phyloP scores from a whole-genome alignment of 2,888 invertebrate species.

The Xanthorhoe spadicearia region DNA sequence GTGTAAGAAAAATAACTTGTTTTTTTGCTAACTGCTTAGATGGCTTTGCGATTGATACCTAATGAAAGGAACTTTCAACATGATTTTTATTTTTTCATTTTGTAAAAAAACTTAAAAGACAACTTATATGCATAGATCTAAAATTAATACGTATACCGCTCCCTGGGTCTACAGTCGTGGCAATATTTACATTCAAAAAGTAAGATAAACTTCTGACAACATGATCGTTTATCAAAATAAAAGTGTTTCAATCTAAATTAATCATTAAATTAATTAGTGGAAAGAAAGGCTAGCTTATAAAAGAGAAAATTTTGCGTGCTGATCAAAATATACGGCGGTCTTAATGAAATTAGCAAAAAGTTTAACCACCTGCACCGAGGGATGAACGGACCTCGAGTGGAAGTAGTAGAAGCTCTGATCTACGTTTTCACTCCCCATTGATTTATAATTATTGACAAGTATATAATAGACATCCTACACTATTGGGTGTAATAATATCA shows the following conservation, averaged over 20 bases:
- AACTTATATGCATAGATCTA: too few species aligned
- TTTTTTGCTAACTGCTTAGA: not conserved
- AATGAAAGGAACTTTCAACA: not conserved
- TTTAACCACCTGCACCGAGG: conserved; percentile 74
- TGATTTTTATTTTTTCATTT: too few species aligned
- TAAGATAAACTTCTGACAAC: too few species aligned
- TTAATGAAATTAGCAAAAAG: conserved; percentile 74
- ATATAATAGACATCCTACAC: too few species aligned
- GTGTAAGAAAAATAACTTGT: not conserved
- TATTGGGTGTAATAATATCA: too few species aligned
- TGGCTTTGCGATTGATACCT: not conserved
- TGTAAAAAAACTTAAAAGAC: too few species aligned
- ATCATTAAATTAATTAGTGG: conserved; percentile 44
- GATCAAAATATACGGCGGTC: conserved; percentile 72
- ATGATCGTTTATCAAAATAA: conserved; percentile 9
- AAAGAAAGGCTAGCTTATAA: conserved; percentile 51
- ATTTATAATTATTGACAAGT: not conserved
- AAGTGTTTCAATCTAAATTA: conserved; percentile 53
- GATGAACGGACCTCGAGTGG: conserved; percentile 46
- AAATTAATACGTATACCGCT: too few species aligned
- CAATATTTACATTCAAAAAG: too few species aligned
- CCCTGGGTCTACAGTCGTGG: too few species aligned
- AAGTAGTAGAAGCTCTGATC: conserved; percentile 40
- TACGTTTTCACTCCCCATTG: not conserved
- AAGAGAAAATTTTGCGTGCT: conserved; percentile 60